Conservation (phyloP, 2,888 invertebrate species). For the Diaprepes abbreviatus region DNA sequence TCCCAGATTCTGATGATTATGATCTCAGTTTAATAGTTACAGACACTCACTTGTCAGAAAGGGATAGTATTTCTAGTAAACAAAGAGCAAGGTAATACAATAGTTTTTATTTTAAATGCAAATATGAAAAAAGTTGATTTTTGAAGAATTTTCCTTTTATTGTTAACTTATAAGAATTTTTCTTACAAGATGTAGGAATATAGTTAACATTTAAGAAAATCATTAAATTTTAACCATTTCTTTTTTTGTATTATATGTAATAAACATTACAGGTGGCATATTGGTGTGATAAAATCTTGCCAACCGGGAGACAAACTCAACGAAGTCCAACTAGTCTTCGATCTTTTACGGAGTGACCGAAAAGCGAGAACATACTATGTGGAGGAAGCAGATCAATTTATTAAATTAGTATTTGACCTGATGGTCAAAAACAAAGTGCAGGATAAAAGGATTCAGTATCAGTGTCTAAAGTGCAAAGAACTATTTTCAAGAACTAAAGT, state of each 20-base stretch:
- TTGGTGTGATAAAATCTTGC: conserved; percentile 70
- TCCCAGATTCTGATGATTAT: conserved; percentile 49
- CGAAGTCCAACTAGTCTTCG: conserved; percentile 72
- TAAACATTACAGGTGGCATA: conserved; percentile 66
- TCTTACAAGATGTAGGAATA: no score
- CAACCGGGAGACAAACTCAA: conserved; percentile 63
- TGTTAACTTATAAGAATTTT: no score
- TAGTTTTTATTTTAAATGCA: not conserved
- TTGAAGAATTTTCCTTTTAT: no score
- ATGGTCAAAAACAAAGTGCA: conserved; percentile 54
- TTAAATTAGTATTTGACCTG: conserved; percentile 57
- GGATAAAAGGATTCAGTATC: conserved; percentile 69
- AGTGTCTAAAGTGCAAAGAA: conserved; percentile 76
- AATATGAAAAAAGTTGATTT: no score
- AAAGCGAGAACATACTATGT: conserved; percentile 73
- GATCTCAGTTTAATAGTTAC: conserved; percentile 65
- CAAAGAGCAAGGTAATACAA: conserved; percentile 53
- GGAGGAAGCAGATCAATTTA: conserved; percentile 70
- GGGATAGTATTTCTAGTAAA: conserved; percentile 60
- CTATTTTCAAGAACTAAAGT: conserved; percentile 71
- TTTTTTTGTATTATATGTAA: no score
- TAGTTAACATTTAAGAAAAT: no score
- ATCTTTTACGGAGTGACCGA: conserved; percentile 73
- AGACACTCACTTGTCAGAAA: conserved; percentile 63
- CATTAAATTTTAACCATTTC: no score